phyloP scores from a whole-genome alignment of 2,113 vertebrate genomes.

The Triplophysa tibetana region DNA sequence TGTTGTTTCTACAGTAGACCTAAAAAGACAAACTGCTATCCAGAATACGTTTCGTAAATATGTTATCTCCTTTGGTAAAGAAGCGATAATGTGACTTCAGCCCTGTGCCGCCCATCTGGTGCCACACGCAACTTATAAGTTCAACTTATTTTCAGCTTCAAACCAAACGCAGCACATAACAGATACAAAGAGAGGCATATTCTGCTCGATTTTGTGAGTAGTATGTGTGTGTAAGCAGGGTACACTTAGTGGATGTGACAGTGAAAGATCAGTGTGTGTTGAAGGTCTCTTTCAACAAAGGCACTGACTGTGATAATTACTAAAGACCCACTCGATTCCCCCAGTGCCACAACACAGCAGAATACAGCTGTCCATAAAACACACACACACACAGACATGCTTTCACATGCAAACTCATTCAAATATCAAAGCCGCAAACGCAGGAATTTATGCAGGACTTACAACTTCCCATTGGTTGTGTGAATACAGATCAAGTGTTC shows the following conservation, averaged over 20 bases:
- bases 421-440: constrained; percentile 14
- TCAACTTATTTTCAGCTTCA: not conserved
- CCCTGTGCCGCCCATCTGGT: too few species aligned
- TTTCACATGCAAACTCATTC: constrained; percentile 14
- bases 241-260: constrained; percentile 44
- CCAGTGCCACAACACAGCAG: constrained; percentile 27
- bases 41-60: too few species aligned
- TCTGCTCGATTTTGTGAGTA: not conserved
- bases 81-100: too few species aligned
- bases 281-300: constrained; percentile 42
- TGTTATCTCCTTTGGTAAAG: too few species aligned
- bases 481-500: not conserved
- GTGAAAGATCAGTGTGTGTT: constrained; percentile 33
- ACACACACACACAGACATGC: constrained; percentile 10
- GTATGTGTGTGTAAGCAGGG: constrained; percentile 23
- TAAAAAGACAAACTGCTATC: too few species aligned
- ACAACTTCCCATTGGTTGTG: not conserved
- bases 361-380: constrained; percentile 43
- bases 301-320: constrained; percentile 50
- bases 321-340: constrained; percentile 46
- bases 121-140: too few species aligned
- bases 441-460: not conserved
- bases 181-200: not conserved
- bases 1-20: too few species aligned
- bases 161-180: not conserved